Evolutionary conservation across 2,888 invertebrate species (phyloP).

Genomic region (Agrochola litura): DNA sequence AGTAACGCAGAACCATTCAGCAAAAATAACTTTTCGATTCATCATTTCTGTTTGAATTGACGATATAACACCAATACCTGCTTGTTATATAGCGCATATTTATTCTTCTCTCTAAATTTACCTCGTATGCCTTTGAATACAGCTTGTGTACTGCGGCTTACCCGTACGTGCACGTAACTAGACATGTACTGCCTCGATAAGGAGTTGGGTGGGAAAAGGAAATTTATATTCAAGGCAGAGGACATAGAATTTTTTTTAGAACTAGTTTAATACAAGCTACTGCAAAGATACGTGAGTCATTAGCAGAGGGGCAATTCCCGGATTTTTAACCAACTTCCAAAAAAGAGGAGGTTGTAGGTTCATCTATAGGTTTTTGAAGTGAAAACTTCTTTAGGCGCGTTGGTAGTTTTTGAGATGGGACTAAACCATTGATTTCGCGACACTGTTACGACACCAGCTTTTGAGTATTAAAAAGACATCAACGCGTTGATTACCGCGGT

Average conservation of each 20-base stretch:
- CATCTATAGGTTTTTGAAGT: no score
- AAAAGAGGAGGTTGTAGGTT: no score
- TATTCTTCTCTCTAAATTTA: conserved; percentile 35
- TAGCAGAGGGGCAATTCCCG: background rate
- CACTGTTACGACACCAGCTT: no score
- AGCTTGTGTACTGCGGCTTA: conserved; percentile 34
- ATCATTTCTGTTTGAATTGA: conserved; percentile 37
- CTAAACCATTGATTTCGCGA: no score
- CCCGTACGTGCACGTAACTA: conserved; percentile 28
- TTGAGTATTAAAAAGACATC: no score
- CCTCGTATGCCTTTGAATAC: conserved; percentile 40
- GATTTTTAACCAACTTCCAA: background rate
- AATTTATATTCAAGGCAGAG: conserved; percentile 18
- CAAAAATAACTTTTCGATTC: conserved; percentile 20
- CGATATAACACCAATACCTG: conserved; percentile 12
- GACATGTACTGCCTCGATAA: conserved; percentile 15
- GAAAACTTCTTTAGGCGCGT: no score
- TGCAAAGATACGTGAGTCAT: background rate
- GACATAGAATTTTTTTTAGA: conserved; percentile 9
- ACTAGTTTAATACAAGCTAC: background rate
- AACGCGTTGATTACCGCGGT: no score
- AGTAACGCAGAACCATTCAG: conserved; percentile 12
- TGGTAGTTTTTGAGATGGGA: no score
- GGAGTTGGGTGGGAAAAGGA: conserved; percentile 9
- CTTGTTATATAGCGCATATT: conserved; percentile 16